Evolutionary conservation across 1,140 invertebrate genomes (phyloP).

Genomic region (Polypedilum vanderplanki): DNA sequence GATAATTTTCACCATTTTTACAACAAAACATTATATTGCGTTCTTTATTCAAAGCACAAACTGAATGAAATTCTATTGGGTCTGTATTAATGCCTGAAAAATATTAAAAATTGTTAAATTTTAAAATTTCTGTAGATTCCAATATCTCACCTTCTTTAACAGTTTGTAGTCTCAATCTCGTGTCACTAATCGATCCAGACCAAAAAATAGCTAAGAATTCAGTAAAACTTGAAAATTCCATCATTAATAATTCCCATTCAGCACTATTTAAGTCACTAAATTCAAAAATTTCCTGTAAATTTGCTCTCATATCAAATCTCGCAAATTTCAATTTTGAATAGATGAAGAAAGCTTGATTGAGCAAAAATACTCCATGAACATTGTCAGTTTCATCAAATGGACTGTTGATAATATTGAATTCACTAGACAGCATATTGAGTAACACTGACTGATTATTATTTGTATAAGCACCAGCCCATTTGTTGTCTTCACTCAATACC

Average conservation of each 20-base stretch:
- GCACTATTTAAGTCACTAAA: slow-evolving; percentile 29
- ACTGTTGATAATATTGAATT: slow-evolving; percentile 77
- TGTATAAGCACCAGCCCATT: slow-evolving; percentile 91
- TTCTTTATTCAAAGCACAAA: slow-evolving; percentile 55
- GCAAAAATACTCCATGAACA: slow-evolving; percentile 60
- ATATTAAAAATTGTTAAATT: no score
- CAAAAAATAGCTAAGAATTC: slow-evolving; percentile 69
- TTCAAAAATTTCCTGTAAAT: slow-evolving; percentile 51
- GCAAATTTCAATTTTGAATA: slow-evolving; percentile 57
- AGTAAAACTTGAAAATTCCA: slow-evolving; percentile 66
- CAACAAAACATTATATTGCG: slow-evolving; percentile 55
- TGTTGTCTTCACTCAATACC: slow-evolving; percentile 89
- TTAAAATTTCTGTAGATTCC: no score
- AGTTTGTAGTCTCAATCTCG: slow-evolving; percentile 58
- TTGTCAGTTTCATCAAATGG: slow-evolving; percentile 58
- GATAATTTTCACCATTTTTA: slow-evolving; percentile 49
- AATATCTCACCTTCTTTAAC: slow-evolving; percentile 45
- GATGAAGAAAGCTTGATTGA: slow-evolving; percentile 65
- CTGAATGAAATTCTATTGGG: slow-evolving; percentile 67
- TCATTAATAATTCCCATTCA: slow-evolving; percentile 38
- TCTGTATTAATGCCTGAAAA: slow-evolving; percentile 45
- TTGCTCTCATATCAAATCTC: slow-evolving; percentile 63
- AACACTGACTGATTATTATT: slow-evolving; percentile 88
- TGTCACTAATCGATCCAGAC: slow-evolving; percentile 70
- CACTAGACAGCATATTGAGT: slow-evolving; percentile 83